Percentiles rank a stretch among this genome's conserved stretches.
Evolutionary conservation across 2,113 vertebrate genomes (phyloP).

Genomic region (Platycercus adscitus): DNA sequence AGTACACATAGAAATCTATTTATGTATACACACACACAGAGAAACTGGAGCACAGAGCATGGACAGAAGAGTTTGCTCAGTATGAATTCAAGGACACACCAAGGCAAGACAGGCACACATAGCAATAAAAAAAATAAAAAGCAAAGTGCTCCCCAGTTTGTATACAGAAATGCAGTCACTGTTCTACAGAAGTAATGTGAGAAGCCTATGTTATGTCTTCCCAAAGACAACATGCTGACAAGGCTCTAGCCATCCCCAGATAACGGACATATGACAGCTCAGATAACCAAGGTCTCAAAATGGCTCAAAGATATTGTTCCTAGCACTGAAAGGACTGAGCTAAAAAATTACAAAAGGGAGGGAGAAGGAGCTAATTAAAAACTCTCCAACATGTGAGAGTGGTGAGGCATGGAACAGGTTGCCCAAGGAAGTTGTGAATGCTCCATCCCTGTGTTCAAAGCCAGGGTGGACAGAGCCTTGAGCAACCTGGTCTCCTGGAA

Average conservation of each 20-base stretch:
- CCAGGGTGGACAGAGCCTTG: not conserved
- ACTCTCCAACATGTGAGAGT: not conserved
- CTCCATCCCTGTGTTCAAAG: not conserved
- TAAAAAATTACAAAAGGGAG: not conserved
- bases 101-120: not conserved
- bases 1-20: not conserved
- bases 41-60: not conserved
- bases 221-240: not conserved
- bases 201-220: not conserved
- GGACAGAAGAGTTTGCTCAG: not conserved
- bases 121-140: not conserved
- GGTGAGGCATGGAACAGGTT: not conserved
- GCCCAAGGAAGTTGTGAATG: not conserved
- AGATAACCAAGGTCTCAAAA: not conserved
- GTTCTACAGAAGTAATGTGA: not conserved
- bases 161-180: not conserved
- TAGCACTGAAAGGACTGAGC: not conserved
- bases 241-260: not conserved
- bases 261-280: not conserved
- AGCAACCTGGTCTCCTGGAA: not conserved
- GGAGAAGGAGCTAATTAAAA: not conserved
- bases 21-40: not conserved
- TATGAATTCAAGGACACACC: not conserved
- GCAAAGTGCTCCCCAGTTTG: not conserved
- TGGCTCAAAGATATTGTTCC: accelerated